Conservation (phyloP, 2,797 vertebrate genomes). For the Phrynocephalus vlangalii region DNA sequence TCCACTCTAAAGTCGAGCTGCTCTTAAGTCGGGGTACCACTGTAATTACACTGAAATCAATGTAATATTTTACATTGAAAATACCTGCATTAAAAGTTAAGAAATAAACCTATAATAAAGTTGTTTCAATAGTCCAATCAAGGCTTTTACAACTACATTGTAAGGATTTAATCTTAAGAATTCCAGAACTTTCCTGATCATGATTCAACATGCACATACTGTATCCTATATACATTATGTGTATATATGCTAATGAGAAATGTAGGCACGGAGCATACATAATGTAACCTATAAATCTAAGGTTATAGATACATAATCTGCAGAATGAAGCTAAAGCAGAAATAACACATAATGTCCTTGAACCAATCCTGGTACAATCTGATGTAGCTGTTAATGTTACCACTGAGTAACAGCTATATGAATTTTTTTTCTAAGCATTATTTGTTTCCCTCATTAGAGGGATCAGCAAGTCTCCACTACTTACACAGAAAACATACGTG, state of each 20-base stretch:
- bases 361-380: background rate
- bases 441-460: background rate
- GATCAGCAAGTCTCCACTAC: background rate
- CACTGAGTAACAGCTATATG: background rate
- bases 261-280: too few species aligned
- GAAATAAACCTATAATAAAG: background rate
- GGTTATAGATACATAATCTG: too few species aligned
- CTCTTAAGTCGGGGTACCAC: too few species aligned
- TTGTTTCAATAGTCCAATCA: background rate
- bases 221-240: too few species aligned
- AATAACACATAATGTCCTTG: background rate
- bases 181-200: background rate
- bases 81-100: background rate
- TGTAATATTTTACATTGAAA: background rate
- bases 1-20: too few species aligned
- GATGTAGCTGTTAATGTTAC: background rate
- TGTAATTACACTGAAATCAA: background rate
- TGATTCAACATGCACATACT: background rate
- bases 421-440: background rate
- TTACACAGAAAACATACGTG: background rate
- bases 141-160: background rate
- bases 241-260: background rate
- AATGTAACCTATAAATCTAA: too few species aligned
- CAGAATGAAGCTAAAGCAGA: background rate
- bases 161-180: background rate